A percentile compares a stretch with the other conserved stretches of the same genome.
Evolutionary conservation across 2,888 invertebrate genomes (phyloP).

Genomic region (Megastigmus dorsalis): DNA sequence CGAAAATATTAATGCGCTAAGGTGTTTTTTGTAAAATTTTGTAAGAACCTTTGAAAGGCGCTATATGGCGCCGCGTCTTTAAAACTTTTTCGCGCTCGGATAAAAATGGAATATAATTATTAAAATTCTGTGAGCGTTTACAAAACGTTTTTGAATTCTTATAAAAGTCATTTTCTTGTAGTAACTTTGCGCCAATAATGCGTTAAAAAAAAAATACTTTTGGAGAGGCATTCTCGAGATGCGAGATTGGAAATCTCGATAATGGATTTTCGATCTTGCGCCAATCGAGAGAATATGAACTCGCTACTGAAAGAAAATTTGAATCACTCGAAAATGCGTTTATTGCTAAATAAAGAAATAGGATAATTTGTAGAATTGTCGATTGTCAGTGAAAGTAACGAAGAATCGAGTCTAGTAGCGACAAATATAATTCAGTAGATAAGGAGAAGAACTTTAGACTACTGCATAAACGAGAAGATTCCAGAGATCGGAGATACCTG

Average conservation of each 20-base stretch:
- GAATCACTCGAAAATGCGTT: conserved; percentile 19
- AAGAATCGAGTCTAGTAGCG: conserved; percentile 51
- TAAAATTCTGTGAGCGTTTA: conserved; percentile 35
- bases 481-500: conserved; percentile 25
- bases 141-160: conserved; percentile 43
- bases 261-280: neutral
- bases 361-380: conserved; percentile 28
- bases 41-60: conserved; percentile 31
- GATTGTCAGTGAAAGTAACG: conserved; percentile 59
- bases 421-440: conserved; percentile 22
- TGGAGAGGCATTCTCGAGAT: neutral
- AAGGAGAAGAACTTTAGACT: conserved; percentile 9
- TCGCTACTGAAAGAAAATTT: neutral
- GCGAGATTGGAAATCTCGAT: neutral
- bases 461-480: conserved; percentile 8
- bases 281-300: neutral
- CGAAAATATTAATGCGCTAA: conserved; percentile 39
- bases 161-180: conserved; percentile 26
- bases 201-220: conserved; percentile 22
- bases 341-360: conserved; percentile 7
- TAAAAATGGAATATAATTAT: conserved; percentile 14
- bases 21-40: conserved; percentile 52
- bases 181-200: conserved; percentile 27
- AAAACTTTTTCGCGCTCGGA: conserved; percentile 34
- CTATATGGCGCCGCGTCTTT: conserved; percentile 20